A percentile compares a stretch with the other conserved stretches of the same genome.
phyloP scores from a whole-genome alignment of 2,888 invertebrate genomes.

The Resseliella maxima region DNA sequence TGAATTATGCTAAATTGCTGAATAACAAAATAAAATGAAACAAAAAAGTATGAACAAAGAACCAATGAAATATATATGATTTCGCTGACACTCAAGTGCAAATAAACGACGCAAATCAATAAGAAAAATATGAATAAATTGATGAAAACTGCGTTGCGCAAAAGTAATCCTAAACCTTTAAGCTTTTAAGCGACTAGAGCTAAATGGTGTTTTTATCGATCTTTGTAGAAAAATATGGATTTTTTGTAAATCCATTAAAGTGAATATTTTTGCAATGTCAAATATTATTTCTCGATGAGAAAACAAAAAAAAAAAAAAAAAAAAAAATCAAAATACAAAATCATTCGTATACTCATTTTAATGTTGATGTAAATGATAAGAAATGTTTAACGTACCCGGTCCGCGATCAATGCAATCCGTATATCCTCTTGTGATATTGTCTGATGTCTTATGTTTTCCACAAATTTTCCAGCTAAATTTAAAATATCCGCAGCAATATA shows the following conservation, averaged over 20 bases:
- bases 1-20: slow-evolving; percentile 18
- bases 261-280: too few species aligned
- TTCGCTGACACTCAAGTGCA: neutral
- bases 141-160: neutral
- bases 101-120: neutral
- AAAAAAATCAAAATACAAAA: too few species aligned
- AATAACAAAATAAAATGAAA: neutral
- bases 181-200: too few species aligned
- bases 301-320: slow-evolving; percentile 21
- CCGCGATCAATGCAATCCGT: slow-evolving; percentile 97
- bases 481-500: slow-evolving; percentile 96
- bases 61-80: neutral
- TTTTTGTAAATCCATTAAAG: too few species aligned
- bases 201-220: too few species aligned
- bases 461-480: slow-evolving; percentile 96
- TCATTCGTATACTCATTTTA: too few species aligned
- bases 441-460: slow-evolving; percentile 92
- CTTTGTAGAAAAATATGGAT: too few species aligned
- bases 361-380: too few species aligned
- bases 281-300: too few species aligned
- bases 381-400: slow-evolving; percentile 90
- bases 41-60: neutral
- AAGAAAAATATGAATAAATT: too few species aligned
- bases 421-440: slow-evolving; percentile 95
- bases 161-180: too few species aligned